Evolutionary conservation across 2,113 vertebrate genomes (phyloP), one percentile per base, ranked within the genome.

Genomic region (Leptobrachium leishanense): DNA sequence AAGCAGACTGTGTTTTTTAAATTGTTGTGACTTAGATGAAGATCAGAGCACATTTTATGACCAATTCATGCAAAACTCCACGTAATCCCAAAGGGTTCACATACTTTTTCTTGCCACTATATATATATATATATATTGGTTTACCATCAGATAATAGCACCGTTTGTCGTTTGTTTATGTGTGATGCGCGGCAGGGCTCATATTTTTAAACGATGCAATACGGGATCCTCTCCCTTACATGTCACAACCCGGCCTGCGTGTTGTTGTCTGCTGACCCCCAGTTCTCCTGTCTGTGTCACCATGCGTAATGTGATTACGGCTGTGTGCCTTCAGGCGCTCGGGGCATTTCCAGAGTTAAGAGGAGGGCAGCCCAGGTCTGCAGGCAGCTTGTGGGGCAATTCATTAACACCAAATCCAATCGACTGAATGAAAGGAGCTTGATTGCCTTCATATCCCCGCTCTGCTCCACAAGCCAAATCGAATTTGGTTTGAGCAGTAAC

Each of bases 361-460:
- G 64, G 53, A 81, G 78, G 78, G 73, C 78, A 81, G 65, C 53
- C 42, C 43, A 15, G 54, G 78, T 59, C 71, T 74, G 54, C 71
- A 81, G 78, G 78, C 78, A 81, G 78, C 71, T 74, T 62, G 70
- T 66, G 70, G 63, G 77, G 62, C 63, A 57, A 79, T 79, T 79
- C 70, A 81, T 81, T 81, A 74, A 43, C 15, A 74, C 78, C 78
- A 81, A 74, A 81, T 81, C 72, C 71, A 81, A 81, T 81, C 64
- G 53, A n/a, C 78, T 50, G n/a, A 43, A 72, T 81, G 78, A 65
- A 44, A 81, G 65, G 72, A 72, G 64, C 67, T 68, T 79, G 50
- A 73, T 79, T 79, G 65, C 77, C 77, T 53, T 79, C 70, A 74
- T 74, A 57, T 64, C 72, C 50, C 77, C n/a, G 54, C 53, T 81